Evolutionary conservation across 2,888 invertebrate species (phyloP), one percentile per base, ranked within the genome.

Genomic region (Dryocosmus kuriphilus): DNA sequence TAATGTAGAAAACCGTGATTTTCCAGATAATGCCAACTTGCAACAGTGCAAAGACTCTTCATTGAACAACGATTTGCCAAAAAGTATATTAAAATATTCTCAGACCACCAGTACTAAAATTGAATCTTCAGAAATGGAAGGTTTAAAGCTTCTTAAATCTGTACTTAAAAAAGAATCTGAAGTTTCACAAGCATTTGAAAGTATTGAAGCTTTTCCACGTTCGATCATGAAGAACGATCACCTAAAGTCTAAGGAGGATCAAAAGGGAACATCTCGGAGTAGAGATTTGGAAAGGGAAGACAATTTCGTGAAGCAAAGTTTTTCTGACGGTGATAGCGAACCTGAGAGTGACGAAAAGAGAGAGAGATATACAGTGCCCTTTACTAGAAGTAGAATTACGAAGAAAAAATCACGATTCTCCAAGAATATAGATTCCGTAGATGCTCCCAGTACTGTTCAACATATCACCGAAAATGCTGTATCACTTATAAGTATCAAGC

Each of bases 121-220:
- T n/a, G 41, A 41, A 1, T 74, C 77, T n/a, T 82, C 84, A 2
- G 85, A 86, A 80, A 75, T 82, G 0, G 80, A 82, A 77, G 84
- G 83, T 75, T 77, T 83, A 24, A 83, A 82, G 46, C 76, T 86
- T 73, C 82, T 87, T 19, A 87, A 83, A 75, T 83, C 87, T 73
- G 84, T 87, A 80, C 85, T 88, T 78, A 88, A 86, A 75, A 85
- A 80, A 74, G 87, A 88, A 76, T 83, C 82, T 2, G 84, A 85
- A 62, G 62, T 27, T 27, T 27, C 27, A 62, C 27, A 74, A 24
- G 38, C 35, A 32, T 32, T 61, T 61, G 83, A 83, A 75, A 80
- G 67, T 78, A 78, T 71, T 65, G 81, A 85, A 71, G 67, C 62
- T 73, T 76, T 74, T 67, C 79, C 80, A n/a, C 77, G 81, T 65